Evolutionary conservation across 1,140 invertebrate genomes (phyloP).

Genomic region (Drosophila erecta): DNA sequence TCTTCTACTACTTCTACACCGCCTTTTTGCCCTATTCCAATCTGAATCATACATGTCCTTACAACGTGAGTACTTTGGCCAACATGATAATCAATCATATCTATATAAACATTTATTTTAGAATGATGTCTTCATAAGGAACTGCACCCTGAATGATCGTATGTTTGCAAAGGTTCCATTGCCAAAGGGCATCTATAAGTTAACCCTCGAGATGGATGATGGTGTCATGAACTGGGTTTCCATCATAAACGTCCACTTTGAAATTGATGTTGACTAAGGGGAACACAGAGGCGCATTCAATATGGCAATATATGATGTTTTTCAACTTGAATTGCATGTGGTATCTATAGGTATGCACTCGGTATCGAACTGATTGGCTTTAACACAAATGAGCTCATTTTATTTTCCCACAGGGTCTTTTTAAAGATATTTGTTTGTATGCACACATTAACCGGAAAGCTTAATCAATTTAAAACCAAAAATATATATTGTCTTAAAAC

Average conservation of each 20-base stretch:
- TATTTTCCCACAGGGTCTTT: no score
- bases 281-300: background rate
- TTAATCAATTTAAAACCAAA: no score
- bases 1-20: background rate
- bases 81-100: background rate
- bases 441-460: no score
- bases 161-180: conserved; percentile 9
- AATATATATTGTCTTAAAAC: no score
- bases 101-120: background rate
- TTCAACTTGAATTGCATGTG: no score
- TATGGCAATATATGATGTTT: no score
- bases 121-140: background rate
- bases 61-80: background rate
- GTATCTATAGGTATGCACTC: background rate
- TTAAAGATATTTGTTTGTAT: no score
- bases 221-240: background rate
- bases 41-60: conserved; percentile 5
- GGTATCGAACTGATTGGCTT: background rate
- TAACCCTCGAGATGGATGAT: background rate
- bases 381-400: no score
- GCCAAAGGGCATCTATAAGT: background rate
- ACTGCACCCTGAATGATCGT: background rate
- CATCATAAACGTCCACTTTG: background rate
- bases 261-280: background rate
- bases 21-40: conserved; percentile 2